Evolutionary conservation across 2,113 vertebrate species (phyloP), one percentile per base, ranked within the genome.

Genomic region (Nerophis lumbriciformis): DNA sequence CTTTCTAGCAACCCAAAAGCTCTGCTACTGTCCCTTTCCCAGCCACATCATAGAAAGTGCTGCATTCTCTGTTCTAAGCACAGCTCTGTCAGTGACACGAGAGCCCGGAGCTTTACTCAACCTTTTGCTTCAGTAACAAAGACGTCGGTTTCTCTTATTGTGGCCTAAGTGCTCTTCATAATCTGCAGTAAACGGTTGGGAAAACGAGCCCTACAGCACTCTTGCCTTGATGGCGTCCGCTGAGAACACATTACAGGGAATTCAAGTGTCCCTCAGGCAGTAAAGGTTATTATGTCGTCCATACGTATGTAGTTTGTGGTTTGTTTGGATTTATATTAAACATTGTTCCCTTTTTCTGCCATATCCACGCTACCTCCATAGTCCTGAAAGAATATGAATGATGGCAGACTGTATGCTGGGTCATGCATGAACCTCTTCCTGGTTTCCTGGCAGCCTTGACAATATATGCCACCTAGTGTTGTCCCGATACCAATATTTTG

Each of bases 81-180:
- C 14, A 56, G 63, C 65, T 76, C 69, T 38, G 61, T 65, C 52
- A 85, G 65, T 82, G 80, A 88, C 80, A 81, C 73, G 75, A 72
- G 75, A 78, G 89, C 90, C 86, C 54, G 80, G 71, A 88, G 90
- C 88, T 82, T 66, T 75, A 88, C 87, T 85, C 90, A 93, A 88
- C 88, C 90, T 94, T 92, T 93, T 88, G 81, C 86, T 84, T 87
- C 69, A 78, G 84, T 84, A 87, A 89, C 81, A 88, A 90, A 90
- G 87, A 84, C 83, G 84, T 84, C 85, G 76, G 66, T 91, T 81
- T 90, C 77, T 83, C 86, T 89, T 82, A 82, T 21, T 84, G 83
- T 85, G 85, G 79, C 84, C 85, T 92, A 92, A 93, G 85, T 91
- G 92, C 89, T 92, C 83, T 80, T 77, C 86, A 57, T 81, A 87